These are phyloP conservation scores for Oryzias curvinotus DNA, from an alignment of 2,113 vertebrate genomes.

Conservation along the genomic window DNA sequence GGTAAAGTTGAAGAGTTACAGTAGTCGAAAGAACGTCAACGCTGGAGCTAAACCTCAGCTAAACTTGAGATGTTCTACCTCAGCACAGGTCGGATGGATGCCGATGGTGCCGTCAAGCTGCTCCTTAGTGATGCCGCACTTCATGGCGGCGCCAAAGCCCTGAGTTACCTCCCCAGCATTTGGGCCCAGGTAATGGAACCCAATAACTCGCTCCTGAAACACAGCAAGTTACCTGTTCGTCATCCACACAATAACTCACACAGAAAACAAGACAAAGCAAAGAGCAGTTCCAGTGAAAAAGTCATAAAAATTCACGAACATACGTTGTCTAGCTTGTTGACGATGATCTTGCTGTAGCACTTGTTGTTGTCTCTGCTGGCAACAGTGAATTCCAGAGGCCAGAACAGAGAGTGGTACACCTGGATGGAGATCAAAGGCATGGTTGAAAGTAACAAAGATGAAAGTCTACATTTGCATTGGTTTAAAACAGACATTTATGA, in stretches of 20 bases:
- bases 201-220: conserved; percentile 86
- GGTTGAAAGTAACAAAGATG: too few species aligned
- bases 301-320: conserved; percentile 21
- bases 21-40: too few species aligned
- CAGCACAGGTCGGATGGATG: conserved; percentile 95
- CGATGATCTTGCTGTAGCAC: conserved; percentile 93
- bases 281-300: not conserved
- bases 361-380: conserved; percentile 87
- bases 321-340: conserved; percentile 87
- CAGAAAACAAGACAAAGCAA: not conserved
- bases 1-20: too few species aligned
- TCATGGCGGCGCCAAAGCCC: conserved; percentile 91
- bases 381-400: conserved; percentile 95
- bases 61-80: conserved; percentile 75
- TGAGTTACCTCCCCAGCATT: conserved; percentile 97
- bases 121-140: conserved; percentile 91
- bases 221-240: fast-evolving
- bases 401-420: conserved; percentile 92
- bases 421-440: conserved; percentile 36
- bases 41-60: too few species aligned
- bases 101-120: conserved; percentile 89
- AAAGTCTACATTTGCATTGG: too few species aligned
- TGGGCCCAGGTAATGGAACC: conserved; percentile 93
- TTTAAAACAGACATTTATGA: too few species aligned
- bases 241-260: not conserved